These are phyloP conservation scores for Drosophila ironensis DNA, from an alignment of 1,140 invertebrate species.

Conservation along the genomic window DNA sequence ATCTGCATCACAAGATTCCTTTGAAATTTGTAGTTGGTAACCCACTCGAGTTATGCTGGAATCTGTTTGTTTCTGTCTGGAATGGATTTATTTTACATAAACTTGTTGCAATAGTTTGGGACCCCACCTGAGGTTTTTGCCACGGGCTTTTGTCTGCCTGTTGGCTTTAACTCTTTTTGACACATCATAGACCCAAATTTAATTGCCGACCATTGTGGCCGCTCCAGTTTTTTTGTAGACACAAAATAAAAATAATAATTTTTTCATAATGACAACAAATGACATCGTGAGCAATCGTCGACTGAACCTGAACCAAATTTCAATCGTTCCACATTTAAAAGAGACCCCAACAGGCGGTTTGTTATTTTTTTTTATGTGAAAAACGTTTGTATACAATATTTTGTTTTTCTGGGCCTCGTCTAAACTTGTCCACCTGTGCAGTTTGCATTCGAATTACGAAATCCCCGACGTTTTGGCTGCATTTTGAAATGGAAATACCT, in stretches of 20 bases:
- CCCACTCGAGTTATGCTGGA: constrained; percentile 23
- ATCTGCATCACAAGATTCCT: too few relatives aligned
- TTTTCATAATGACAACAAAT: constrained; percentile 61
- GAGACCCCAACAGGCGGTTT: constrained; percentile 31
- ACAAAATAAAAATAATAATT: constrained; percentile 71
- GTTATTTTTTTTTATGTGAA: constrained; percentile 23
- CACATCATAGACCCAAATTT: constrained; percentile 31
- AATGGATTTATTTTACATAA: constrained; percentile 44
- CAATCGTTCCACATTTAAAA: constrained; percentile 36
- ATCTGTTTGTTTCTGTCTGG: constrained; percentile 26
- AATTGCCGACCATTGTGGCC: constrained; percentile 40
- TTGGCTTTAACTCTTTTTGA: constrained; percentile 16
- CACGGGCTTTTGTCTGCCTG: constrained; percentile 29
- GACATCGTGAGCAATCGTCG: constrained; percentile 67
- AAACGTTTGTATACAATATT: not conserved
- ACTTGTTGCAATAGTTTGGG: constrained; percentile 45
- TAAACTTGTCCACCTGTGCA: constrained; percentile 72
- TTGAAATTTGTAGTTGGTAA: constrained; percentile 32
- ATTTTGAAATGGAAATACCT: constrained; percentile 52
- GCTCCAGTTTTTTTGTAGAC: constrained; percentile 40
- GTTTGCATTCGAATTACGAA: constrained; percentile 45
- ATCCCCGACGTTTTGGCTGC: constrained; percentile 25
- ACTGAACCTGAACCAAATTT: constrained; percentile 70
- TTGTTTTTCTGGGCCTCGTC: constrained; percentile 37
- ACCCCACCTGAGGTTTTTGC: constrained; percentile 36